phyloP scores from a whole-genome alignment of 2,797 vertebrate species.

The Pipistrellus kuhlii region DNA sequence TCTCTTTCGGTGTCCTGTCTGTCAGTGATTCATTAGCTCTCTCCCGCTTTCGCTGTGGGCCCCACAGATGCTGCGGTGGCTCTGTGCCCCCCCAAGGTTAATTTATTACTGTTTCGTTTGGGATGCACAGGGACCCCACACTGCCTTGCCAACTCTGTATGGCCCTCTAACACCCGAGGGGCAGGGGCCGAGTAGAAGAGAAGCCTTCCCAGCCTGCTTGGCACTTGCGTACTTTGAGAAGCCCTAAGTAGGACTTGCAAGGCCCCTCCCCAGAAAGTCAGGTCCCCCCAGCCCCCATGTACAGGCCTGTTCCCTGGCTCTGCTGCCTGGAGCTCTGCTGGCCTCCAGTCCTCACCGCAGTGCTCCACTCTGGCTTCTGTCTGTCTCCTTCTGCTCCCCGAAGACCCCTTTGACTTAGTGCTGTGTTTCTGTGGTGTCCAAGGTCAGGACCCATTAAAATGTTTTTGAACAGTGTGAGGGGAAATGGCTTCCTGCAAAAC shows the following conservation, averaged over 20 bases:
- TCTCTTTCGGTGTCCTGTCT: constrained; percentile 74
- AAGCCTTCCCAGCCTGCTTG: neutral
- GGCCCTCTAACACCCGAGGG: neutral
- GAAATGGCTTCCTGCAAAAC: neutral
- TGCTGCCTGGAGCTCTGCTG: neutral
- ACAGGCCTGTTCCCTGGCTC: neutral
- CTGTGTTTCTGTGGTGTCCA: neutral
- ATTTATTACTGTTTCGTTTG: constrained; percentile 27
- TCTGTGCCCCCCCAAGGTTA: constrained; percentile 2
- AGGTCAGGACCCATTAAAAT: neutral
- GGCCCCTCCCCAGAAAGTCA: neutral
- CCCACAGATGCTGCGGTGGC: neutral
- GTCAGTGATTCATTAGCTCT: constrained; percentile 76
- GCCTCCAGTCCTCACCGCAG: neutral
- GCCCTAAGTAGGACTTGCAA: neutral
- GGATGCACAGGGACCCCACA: neutral
- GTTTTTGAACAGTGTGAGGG: neutral
- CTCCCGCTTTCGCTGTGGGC: constrained; percentile 52
- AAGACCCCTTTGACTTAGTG: neutral
- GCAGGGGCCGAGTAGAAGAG: neutral
- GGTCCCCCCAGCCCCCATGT: neutral
- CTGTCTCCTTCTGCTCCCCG: neutral
- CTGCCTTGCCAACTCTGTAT: neutral
- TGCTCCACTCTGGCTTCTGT: neutral
- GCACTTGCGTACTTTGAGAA: rapidly evolving